Conservation (phyloP, 2,888 invertebrate species). For the Ephialtes manifestator region DNA sequence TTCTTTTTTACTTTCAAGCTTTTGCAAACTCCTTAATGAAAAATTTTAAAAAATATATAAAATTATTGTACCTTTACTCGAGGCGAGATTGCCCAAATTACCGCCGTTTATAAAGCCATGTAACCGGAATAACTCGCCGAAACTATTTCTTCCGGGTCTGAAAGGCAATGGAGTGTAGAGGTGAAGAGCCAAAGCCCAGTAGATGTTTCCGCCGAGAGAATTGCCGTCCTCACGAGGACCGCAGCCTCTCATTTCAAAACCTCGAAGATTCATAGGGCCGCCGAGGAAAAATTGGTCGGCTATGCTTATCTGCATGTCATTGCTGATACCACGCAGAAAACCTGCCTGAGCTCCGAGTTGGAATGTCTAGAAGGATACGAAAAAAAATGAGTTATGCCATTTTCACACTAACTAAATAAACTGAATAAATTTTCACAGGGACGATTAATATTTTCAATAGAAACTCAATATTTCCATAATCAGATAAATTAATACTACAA, state of each 20-base stretch:
- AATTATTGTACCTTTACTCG: conserved; percentile 62
- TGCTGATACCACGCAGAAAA: conserved; percentile 88
- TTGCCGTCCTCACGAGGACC: conserved; percentile 94
- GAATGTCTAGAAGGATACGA: conserved; percentile 87
- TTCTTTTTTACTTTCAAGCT: too few relatives aligned
- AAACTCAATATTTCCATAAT: too few relatives aligned
- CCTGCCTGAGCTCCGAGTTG: conserved; percentile 91
- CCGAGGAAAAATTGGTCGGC: conserved; percentile 95
- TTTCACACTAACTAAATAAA: too few relatives aligned
- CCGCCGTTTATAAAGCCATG: conserved; percentile 97
- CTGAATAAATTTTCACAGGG: too few relatives aligned
- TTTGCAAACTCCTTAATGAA: not conserved
- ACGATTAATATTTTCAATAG: too few relatives aligned
- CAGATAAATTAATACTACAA: too few relatives aligned
- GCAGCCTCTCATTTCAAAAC: conserved; percentile 95
- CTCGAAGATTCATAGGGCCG: conserved; percentile 95
- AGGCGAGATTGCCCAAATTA: conserved; percentile 88
- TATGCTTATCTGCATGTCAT: conserved; percentile 88
- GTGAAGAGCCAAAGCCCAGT: conserved; percentile 95
- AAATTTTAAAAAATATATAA: too few relatives aligned
- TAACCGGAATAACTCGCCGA: conserved; percentile 94
- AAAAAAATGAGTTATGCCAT: not conserved
- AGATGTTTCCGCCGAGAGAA: conserved; percentile 92
- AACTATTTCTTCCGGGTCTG: conserved; percentile 91
- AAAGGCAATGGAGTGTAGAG: conserved; percentile 97